Conservation (phyloP, 2,113 vertebrate species). For the Ophthalmolycus amberensis region DNA sequence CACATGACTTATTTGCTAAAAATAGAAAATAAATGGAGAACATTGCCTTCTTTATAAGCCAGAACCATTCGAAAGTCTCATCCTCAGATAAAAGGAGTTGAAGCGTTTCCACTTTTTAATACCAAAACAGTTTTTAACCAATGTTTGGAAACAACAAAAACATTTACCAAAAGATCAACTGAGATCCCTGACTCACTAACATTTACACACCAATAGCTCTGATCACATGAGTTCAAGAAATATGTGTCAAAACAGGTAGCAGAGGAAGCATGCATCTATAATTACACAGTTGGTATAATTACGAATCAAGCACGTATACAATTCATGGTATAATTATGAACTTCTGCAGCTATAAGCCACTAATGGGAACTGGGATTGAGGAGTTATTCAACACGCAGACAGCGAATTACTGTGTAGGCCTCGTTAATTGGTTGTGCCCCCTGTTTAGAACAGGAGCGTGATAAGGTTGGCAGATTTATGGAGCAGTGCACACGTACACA, state of each 20-base stretch:
- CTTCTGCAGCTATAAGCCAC: conserved; percentile 74
- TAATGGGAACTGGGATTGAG: conserved; percentile 78
- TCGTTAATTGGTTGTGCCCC: conserved; percentile 77
- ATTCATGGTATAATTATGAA: conserved; percentile 81
- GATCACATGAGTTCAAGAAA: conserved; percentile 64
- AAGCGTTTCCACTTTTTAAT: conserved; percentile 43
- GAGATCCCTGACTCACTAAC: conserved; percentile 60
- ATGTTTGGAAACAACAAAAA: conserved; percentile 62
- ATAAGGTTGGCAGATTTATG: conserved; percentile 73
- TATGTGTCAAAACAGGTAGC: conserved; percentile 77
- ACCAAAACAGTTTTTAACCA: conserved; percentile 66
- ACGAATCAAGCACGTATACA: conserved; percentile 78
- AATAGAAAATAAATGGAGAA: conserved; percentile 35
- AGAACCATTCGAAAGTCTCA: conserved; percentile 24
- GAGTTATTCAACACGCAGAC: conserved; percentile 78
- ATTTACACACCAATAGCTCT: conserved; percentile 60
- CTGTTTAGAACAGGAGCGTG: conserved; percentile 61
- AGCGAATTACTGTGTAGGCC: conserved; percentile 78
- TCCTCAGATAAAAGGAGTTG: conserved; percentile 15
- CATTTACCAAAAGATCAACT: conserved; percentile 58
- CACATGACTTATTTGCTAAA: background rate
- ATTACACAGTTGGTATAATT: conserved; percentile 80
- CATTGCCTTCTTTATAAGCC: conserved; percentile 15
- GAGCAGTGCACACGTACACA: conserved; percentile 38
- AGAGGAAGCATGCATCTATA: conserved; percentile 75